Evolutionary conservation across 1,140 invertebrate genomes (phyloP).

Genomic region (Zophobas morio): DNA sequence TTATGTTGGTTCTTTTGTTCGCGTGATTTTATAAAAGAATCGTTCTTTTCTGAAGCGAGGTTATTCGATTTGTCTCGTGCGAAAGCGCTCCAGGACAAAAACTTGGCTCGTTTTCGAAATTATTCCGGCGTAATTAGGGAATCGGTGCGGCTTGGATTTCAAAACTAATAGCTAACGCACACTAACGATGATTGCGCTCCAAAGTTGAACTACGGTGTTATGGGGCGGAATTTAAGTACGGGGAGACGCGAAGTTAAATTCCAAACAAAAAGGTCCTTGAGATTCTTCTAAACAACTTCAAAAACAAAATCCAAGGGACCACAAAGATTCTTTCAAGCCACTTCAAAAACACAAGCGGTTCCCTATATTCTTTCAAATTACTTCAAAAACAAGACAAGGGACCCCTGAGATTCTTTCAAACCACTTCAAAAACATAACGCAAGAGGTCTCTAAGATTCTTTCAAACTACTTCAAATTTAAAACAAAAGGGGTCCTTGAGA

Average conservation of each 20-base stretch:
- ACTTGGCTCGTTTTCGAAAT: background rate
- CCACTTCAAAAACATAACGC: too few species aligned
- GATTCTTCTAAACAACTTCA: too few species aligned
- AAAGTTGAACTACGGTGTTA: slow-evolving; percentile 21
- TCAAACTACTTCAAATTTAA: too few species aligned
- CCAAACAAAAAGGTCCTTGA: too few species aligned
- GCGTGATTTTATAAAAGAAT: background rate
- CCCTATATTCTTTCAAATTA: too few species aligned
- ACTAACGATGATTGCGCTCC: slow-evolving; percentile 9
- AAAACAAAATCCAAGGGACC: too few species aligned
- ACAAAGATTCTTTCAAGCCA: too few species aligned
- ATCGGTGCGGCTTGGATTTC: slow-evolving; percentile 1
- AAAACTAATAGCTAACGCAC: slow-evolving; percentile 21
- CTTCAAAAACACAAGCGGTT: too few species aligned
- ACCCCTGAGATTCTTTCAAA: too few species aligned
- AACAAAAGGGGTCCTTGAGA: too few species aligned
- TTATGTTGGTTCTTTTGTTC: background rate
- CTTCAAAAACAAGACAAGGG: too few species aligned
- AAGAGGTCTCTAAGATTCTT: too few species aligned
- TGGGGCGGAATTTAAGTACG: slow-evolving; percentile 2
- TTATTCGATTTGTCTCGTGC: background rate
- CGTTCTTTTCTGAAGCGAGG: background rate
- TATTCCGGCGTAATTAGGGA: background rate
- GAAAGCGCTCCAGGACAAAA: background rate
- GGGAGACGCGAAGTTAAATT: background rate